Percentiles rank a stretch among this genome's conserved stretches.
These are phyloP conservation scores for Pelecanus crispus DNA, from an alignment of 2,113 vertebrate species.

Conservation along the genomic window DNA sequence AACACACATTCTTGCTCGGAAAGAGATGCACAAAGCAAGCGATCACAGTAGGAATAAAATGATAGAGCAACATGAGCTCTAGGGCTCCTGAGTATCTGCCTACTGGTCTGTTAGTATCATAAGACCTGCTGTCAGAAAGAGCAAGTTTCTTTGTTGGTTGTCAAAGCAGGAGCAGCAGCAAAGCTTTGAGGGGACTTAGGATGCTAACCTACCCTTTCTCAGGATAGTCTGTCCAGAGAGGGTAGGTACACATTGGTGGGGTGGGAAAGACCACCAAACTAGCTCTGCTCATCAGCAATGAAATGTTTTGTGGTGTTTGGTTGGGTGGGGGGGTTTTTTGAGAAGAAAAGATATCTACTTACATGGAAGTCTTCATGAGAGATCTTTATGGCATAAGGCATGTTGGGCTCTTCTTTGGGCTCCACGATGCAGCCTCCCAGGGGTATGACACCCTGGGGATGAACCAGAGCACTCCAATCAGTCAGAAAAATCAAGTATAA, in stretches of 20 bases:
- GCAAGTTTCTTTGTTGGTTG: background rate
- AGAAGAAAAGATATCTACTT: slow-evolving; percentile 43
- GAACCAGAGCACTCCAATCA: slow-evolving; percentile 5
- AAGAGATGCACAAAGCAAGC: background rate
- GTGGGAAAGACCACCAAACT: background rate
- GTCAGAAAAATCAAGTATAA: background rate
- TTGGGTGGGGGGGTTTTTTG: background rate
- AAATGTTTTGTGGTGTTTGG: background rate
- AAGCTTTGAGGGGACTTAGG: background rate
- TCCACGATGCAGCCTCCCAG: slow-evolving; percentile 91
- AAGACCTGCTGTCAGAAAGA: background rate
- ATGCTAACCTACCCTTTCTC: background rate
- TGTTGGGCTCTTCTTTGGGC: slow-evolving; percentile 85
- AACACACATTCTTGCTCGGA: background rate
- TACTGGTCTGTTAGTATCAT: background rate
- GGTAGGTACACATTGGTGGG: background rate
- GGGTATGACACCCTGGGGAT: slow-evolving; percentile 89
- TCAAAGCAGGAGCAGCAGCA: background rate
- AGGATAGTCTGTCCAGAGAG: background rate
- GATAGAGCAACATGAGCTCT: background rate
- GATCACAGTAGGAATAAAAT: background rate
- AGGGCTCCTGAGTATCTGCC: background rate
- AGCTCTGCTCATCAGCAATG: background rate
- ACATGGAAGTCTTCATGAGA: slow-evolving; percentile 94
- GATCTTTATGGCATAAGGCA: slow-evolving; percentile 93